Conservation (phyloP, 2,797 vertebrate species). For the Phoxinus dragarum region DNA sequence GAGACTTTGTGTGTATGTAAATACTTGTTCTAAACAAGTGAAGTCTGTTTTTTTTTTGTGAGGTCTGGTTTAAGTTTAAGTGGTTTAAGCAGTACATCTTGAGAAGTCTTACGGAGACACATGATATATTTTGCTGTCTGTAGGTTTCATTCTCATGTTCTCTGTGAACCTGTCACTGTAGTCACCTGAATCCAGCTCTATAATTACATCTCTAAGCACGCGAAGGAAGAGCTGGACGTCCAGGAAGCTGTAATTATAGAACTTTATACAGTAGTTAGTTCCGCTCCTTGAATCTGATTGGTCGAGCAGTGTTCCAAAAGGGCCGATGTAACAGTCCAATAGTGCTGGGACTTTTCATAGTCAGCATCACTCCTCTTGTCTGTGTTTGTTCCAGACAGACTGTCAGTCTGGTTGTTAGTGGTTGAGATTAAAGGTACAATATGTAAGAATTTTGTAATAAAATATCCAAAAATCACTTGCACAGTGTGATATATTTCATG, state of each 20-base stretch:
- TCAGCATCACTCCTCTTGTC: background rate
- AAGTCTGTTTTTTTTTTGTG: background rate
- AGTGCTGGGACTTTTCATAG: background rate
- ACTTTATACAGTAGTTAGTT: background rate
- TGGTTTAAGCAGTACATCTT: background rate
- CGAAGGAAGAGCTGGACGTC: background rate
- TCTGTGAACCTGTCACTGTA: constrained; percentile 56
- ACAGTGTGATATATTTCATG: too few relatives aligned
- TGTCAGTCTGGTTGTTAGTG: background rate
- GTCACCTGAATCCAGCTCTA: constrained; percentile 41
- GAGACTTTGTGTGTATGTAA: constrained; percentile 58
- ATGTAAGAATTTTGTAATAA: too few relatives aligned
- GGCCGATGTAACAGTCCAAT: background rate
- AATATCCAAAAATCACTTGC: too few relatives aligned
- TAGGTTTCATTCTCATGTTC: constrained; percentile 63
- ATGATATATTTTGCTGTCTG: constrained; percentile 35
- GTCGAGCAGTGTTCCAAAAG: background rate
- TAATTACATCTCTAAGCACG: constrained; percentile 36
- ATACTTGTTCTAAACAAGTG: background rate
- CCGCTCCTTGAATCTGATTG: background rate
- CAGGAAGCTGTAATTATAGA: background rate
- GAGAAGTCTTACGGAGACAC: background rate
- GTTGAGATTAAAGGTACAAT: too few relatives aligned
- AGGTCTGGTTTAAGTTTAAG: background rate
- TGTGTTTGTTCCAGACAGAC: background rate